Percentiles rank a stretch among this genome's conserved stretches.
Evolutionary conservation across 2,113 vertebrate species (phyloP).

Genomic region (Apodemus sylvaticus): DNA sequence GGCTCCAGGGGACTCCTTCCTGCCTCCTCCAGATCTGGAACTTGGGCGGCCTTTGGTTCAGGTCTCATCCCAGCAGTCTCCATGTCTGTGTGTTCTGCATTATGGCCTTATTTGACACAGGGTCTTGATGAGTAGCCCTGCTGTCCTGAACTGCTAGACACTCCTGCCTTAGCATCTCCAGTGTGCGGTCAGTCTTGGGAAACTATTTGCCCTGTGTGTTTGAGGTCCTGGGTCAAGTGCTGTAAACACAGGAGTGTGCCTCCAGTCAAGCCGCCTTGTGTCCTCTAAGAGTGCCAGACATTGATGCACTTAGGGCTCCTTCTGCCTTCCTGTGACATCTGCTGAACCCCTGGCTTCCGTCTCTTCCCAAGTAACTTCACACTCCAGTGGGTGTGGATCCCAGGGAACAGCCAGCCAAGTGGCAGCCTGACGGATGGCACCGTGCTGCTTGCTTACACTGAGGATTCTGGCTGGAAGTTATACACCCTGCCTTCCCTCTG

Average conservation of each 20-base stretch:
- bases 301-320: neutral
- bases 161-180: no score
- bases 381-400: no score
- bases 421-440: no score
- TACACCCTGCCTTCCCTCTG: no score
- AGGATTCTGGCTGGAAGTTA: neutral
- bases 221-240: neutral
- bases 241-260: neutral
- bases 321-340: neutral
- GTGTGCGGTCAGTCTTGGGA: neutral
- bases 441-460: no score
- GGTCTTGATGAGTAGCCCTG: neutral
- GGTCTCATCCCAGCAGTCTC: neutral
- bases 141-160: neutral
- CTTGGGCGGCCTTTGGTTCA: neutral
- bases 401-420: no score
- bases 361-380: no score
- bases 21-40: neutral
- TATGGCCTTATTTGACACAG: neutral
- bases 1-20: neutral
- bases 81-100: neutral
- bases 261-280: neutral
- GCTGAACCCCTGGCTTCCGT: neutral
- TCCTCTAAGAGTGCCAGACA: neutral
- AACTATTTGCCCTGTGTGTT: neutral